Percentiles rank a stretch among this genome's conserved stretches.
These are phyloP conservation scores for Chrysolophus pictus DNA, from an alignment of 2,797 vertebrate genomes.

Conservation along the genomic window DNA sequence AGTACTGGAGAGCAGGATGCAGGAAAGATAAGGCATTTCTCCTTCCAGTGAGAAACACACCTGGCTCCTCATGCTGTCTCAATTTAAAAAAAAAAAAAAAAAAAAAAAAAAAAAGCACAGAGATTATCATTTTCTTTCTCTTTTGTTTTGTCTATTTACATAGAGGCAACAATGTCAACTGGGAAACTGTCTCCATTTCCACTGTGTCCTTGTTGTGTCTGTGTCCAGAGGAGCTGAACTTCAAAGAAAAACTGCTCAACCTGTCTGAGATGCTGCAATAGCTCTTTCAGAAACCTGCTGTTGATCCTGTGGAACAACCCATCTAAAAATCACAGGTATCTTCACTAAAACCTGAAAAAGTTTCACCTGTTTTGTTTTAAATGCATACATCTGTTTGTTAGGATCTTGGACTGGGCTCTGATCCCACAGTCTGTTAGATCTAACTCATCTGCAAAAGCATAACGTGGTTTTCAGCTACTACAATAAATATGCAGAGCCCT, in stretches of 20 bases:
- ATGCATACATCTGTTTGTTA: background rate
- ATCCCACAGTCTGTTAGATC: background rate
- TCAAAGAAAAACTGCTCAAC: background rate
- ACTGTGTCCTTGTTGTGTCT: background rate
- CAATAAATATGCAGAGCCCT: background rate
- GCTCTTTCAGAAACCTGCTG: background rate
- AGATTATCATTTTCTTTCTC: background rate
- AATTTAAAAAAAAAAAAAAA: background rate
- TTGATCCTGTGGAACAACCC: background rate
- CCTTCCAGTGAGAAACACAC: background rate
- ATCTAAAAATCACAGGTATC: background rate
- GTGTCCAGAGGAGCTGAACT: background rate
- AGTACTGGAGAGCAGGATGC: background rate
- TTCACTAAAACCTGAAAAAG: background rate
- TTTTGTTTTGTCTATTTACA: background rate
- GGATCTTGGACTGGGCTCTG: background rate
- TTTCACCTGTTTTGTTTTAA: conserved; percentile 2
- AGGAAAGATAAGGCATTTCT: background rate
- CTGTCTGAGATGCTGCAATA: background rate
- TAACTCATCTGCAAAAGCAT: conserved; percentile 13
- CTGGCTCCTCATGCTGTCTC: rapidly evolving
- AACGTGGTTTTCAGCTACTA: background rate
- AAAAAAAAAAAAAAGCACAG: background rate
- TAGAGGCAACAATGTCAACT: background rate
- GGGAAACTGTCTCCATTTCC: background rate